Evolutionary conservation across 2,797 vertebrate genomes (phyloP).

Genomic region (Sarcoramphus papa): DNA sequence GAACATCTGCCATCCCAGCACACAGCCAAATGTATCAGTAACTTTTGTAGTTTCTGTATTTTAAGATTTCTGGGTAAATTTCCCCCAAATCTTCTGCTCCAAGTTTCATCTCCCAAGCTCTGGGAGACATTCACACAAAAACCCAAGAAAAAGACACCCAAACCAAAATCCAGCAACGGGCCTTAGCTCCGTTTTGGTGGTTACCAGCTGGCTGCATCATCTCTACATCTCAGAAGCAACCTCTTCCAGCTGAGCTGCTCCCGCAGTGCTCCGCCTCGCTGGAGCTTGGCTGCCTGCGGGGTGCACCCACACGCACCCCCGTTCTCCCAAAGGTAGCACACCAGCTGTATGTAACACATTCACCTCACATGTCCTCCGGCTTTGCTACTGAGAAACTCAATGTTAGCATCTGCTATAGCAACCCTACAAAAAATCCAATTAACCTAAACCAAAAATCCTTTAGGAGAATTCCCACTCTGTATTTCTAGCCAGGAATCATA

Average conservation of each 20-base stretch:
- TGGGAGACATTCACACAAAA: background rate
- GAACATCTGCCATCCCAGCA: background rate
- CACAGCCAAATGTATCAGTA: background rate
- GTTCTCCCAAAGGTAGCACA: background rate
- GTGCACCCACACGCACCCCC: rapidly evolving
- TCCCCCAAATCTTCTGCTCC: background rate
- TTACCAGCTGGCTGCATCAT: background rate
- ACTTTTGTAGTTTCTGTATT: background rate
- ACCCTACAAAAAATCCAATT: background rate
- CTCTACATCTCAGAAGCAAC: background rate
- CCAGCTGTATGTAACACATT: background rate
- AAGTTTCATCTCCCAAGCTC: background rate
- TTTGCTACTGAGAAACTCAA: background rate
- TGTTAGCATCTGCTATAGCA: background rate
- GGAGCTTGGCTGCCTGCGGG: rapidly evolving
- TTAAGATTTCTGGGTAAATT: conserved; percentile 9
- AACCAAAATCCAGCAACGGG: background rate
- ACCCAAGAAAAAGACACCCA: rapidly evolving
- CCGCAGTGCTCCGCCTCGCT: rapidly evolving
- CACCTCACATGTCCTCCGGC: background rate
- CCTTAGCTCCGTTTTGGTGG: background rate
- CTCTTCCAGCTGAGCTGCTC: background rate
- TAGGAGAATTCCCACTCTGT: background rate
- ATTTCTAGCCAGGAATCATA: background rate
- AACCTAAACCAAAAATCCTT: background rate